Evolutionary conservation across 2,113 vertebrate species (phyloP).

Genomic region (Indicator maculatus): DNA sequence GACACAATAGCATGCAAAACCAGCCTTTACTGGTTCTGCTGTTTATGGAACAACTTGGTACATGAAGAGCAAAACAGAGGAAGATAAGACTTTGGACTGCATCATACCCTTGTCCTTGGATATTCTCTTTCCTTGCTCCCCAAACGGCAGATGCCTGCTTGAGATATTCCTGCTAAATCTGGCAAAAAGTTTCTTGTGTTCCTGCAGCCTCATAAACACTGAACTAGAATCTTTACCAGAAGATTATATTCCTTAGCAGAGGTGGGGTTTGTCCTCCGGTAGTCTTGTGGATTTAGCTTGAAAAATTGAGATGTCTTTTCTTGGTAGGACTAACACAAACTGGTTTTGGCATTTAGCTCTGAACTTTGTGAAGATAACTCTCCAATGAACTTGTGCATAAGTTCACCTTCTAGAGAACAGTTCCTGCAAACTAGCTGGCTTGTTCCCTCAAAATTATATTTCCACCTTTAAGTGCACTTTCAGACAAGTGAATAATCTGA

Average conservation of each 20-base stretch:
- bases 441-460: background rate
- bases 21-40: background rate
- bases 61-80: background rate
- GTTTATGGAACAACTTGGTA: background rate
- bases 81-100: background rate
- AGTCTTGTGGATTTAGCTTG: background rate
- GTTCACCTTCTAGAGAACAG: background rate
- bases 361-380: background rate
- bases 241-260: background rate
- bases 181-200: background rate
- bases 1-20: background rate
- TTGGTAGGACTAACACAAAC: background rate
- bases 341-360: background rate
- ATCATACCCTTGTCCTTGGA: background rate
- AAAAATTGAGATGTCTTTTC: background rate
- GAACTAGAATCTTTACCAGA: background rate
- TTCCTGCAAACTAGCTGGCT: background rate
- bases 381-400: background rate
- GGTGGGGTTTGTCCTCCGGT: background rate
- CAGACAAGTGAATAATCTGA: background rate
- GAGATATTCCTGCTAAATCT: background rate
- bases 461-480: background rate
- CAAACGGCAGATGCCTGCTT: background rate
- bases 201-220: background rate
- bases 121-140: background rate